Percentiles rank a stretch among this genome's conserved stretches.
These are phyloP conservation scores for Portunus trituberculatus DNA, from an alignment of 1,140 invertebrate species.

Conservation along the genomic window DNA sequence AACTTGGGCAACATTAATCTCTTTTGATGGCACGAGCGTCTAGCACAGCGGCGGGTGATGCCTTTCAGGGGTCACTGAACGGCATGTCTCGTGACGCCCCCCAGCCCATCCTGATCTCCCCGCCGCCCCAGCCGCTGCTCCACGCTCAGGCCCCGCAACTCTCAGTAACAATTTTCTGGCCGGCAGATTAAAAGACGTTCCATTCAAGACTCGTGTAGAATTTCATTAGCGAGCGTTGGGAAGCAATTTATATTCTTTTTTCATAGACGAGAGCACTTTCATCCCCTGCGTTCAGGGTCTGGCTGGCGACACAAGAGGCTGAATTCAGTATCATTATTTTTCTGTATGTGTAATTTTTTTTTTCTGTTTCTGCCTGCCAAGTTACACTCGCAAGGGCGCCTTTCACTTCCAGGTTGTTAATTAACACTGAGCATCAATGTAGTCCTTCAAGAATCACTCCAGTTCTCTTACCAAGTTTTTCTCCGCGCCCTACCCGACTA, in stretches of 20 bases:
- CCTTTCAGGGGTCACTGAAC: background rate
- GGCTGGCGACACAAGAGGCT: background rate
- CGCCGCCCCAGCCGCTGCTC: too few relatives aligned
- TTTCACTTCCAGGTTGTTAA: background rate
- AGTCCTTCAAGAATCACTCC: background rate
- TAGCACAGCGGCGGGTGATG: background rate
- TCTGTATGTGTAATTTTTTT: background rate
- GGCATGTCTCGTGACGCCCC: background rate
- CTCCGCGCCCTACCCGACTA: background rate
- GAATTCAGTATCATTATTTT: background rate
- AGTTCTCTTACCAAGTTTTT: background rate
- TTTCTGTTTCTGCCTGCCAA: background rate
- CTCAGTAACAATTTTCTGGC: constrained; percentile 21
- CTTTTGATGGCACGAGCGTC: background rate
- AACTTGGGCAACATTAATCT: background rate
- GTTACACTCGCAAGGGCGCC: background rate
- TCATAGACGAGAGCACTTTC: background rate
- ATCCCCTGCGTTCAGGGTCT: background rate
- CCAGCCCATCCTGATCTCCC: too few relatives aligned
- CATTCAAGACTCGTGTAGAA: constrained; percentile 4
- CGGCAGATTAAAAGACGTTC: background rate
- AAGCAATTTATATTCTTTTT: constrained; percentile 7
- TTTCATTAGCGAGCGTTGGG: constrained; percentile 20
- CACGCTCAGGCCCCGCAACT: background rate
- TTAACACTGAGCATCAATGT: background rate